phyloP scores from a whole-genome alignment of 2,888 invertebrate genomes.

The Ormia ochracea region DNA sequence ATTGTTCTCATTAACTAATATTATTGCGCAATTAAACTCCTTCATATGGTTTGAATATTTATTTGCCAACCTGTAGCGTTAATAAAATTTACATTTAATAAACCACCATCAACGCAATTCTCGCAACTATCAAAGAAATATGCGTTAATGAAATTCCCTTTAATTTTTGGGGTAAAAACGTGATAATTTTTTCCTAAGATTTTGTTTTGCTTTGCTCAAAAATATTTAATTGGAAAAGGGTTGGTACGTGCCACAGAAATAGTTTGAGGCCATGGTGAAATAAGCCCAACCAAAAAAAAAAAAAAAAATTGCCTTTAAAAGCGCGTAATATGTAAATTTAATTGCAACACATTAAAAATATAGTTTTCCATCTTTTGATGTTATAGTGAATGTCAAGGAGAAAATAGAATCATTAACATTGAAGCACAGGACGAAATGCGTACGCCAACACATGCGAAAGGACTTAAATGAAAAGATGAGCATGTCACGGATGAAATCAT shows the following conservation, averaged over 20 bases:
- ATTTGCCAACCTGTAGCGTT: neutral
- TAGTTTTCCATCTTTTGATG: slow-evolving; percentile 57
- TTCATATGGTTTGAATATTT: neutral
- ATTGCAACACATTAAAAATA: slow-evolving; percentile 65
- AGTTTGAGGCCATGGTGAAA: slow-evolving; percentile 52
- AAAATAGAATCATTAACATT: neutral
- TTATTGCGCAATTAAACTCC: neutral
- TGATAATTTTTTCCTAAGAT: slow-evolving; percentile 32
- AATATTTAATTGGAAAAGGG: slow-evolving; percentile 35
- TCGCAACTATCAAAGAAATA: slow-evolving; percentile 41
- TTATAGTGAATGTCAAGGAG: slow-evolving; percentile 2
- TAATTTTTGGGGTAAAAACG: slow-evolving; percentile 44
- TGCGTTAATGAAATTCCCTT: slow-evolving; percentile 50
- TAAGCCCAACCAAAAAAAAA: slow-evolving; percentile 1
- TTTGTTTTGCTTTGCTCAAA: neutral
- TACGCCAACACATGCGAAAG: neutral
- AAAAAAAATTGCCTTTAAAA: slow-evolving; percentile 23
- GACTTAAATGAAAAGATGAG: neutral
- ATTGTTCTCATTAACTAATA: neutral
- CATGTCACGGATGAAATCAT: slow-evolving; percentile 45
- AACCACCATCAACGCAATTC: slow-evolving; percentile 4
- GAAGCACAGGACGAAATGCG: slow-evolving; percentile 2
- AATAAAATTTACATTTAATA: slow-evolving; percentile 33
- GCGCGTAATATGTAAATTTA: slow-evolving; percentile 64
- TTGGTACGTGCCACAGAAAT: slow-evolving; percentile 53